These are phyloP conservation scores for Onychostruthus taczanowskii DNA, from an alignment of 2,113 vertebrate species.

Conservation along the genomic window DNA sequence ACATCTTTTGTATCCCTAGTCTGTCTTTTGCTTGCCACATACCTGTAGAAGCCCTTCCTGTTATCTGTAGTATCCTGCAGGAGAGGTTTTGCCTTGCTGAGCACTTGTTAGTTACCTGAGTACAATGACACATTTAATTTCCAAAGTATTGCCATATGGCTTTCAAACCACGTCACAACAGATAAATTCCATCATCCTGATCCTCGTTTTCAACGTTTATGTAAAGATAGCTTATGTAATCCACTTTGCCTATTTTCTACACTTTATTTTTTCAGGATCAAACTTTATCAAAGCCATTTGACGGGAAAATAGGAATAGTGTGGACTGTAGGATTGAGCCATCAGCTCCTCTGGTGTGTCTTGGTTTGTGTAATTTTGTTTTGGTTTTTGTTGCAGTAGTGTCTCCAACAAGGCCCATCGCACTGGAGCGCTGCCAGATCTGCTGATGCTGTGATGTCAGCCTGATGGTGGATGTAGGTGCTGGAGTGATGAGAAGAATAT, in stretches of 20 bases:
- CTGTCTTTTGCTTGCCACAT: background rate
- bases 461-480: background rate
- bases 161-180: background rate
- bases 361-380: background rate
- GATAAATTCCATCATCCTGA: background rate
- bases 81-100: background rate
- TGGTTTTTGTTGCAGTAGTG: background rate
- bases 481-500: background rate
- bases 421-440: background rate
- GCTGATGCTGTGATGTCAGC: background rate
- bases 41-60: background rate
- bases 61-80: background rate
- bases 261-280: background rate
- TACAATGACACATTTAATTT: background rate
- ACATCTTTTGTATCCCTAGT: background rate
- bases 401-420: background rate
- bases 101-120: background rate
- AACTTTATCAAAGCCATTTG: background rate
- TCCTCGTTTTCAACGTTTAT: accelerated
- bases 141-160: background rate
- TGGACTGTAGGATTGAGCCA: background rate
- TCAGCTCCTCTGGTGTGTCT: background rate
- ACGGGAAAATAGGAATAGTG: background rate
- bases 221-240: background rate
- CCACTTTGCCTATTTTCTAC: background rate